Percentiles rank a stretch among this genome's conserved stretches.
Conservation (phyloP, 37 sponge, comb jelly and placozoan species). For the Axinella damicornis region DNA sequence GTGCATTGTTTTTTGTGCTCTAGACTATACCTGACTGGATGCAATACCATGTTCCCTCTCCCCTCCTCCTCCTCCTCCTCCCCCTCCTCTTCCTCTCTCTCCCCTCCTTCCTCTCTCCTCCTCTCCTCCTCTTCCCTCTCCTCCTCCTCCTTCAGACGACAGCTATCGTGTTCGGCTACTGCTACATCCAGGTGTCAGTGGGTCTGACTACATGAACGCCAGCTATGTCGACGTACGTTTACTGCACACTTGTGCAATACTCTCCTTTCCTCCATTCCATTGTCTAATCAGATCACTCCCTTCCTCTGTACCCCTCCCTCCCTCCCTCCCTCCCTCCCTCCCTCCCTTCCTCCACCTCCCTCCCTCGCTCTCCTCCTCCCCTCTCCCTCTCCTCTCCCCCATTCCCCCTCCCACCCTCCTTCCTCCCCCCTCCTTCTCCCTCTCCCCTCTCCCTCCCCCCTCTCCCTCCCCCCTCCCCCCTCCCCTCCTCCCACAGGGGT, state of each 20-base stretch:
- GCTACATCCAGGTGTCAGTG: constrained; percentile 70
- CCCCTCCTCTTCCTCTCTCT: background rate
- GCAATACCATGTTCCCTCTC: background rate
- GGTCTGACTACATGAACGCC: constrained; percentile 85
- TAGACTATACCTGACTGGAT: too few relatives aligned
- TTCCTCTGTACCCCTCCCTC: background rate
- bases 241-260: background rate
- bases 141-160: constrained; percentile 47
- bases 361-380: background rate
- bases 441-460: background rate
- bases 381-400: background rate
- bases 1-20: too few relatives aligned
- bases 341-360: background rate
- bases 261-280: too few relatives aligned
- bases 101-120: background rate
- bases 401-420: background rate
- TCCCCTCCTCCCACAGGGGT: constrained; percentile 55
- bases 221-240: constrained; percentile 75
- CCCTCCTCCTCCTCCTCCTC: background rate
- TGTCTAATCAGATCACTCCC: too few relatives aligned
- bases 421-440: background rate
- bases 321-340: background rate
- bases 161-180: constrained; percentile 63
- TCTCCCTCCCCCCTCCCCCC: background rate
- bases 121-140: background rate